Base-by-base conservation (phyloP, 2,113 vertebrate species). In the Protomyctophum bolini region DNA sequence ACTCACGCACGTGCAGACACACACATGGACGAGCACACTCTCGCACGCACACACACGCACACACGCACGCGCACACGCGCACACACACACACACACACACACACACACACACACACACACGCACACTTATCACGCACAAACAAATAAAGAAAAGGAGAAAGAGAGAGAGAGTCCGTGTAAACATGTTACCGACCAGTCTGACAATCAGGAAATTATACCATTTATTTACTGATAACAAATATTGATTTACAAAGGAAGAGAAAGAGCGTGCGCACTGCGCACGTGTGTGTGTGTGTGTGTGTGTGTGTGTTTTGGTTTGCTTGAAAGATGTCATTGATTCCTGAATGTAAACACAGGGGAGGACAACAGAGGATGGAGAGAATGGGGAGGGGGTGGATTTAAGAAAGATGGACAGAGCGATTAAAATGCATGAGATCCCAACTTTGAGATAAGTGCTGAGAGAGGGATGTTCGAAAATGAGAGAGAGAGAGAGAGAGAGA, bases 221-320 rank as follows among this genome's bases (percentile, higher is more conserved):
- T 89, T 90, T 90, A 88, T 92, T 84, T 81, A 84, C 91, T 92
- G 91, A 93, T 92, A 90, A 90, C 86, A 91, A 92, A 92, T 93
- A 92, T 92, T 92, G 89, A 93, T 91, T 92, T 91, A 89, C 84
- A 86, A 82, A 56, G 48, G 54, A 28, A 58, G 78, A 9, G 66
- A 47, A 6, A 55, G 67, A 33, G 8, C n/a, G n/a, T n/a, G n/a
- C n/a, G n/a, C n/a, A n/a, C n/a, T n/a, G n/a, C n/a, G n/a, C n/a
- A n/a, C n/a, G 52, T 57, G 6, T 67, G 29, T 67, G 52, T 14
- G 15, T 33, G 46, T 28, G 29, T 28, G 33, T 12, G 12, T 62
- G 63, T 76, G 66, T 73, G 68, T 79, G 75, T 76, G 88, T 85
- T 66, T 63, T 65, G 56, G 79, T 91, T 90, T 88, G 86, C 88